Percentiles rank a stretch among this genome's conserved stretches.
These are phyloP conservation scores for Halisarca cf. caerulea DNA, from an alignment of 37 sponge, comb jelly and placozoan species.

Conservation along the genomic window DNA sequence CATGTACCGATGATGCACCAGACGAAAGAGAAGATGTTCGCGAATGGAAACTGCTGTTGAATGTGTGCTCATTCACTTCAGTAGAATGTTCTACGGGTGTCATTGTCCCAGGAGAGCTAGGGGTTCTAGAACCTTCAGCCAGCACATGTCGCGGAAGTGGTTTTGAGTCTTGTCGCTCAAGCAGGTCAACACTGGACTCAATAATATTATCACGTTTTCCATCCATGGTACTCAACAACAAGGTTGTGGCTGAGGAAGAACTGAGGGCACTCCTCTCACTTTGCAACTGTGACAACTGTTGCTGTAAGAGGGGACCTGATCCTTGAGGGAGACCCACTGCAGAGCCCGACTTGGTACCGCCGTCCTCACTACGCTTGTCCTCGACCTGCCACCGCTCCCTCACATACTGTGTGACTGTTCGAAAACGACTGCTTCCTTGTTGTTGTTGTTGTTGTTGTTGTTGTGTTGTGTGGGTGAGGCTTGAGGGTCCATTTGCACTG, in stretches of 20 bases:
- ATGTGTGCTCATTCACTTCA: background rate
- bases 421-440: background rate
- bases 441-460: background rate
- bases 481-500: background rate
- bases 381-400: conserved; percentile 15
- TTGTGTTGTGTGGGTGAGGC: background rate
- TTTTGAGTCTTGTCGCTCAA: no score
- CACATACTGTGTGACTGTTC: background rate
- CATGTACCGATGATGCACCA: no score
- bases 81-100: background rate
- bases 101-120: background rate
- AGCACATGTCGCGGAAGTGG: no score
- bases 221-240: no score
- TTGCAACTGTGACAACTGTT: no score
- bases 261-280: background rate
- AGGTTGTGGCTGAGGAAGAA: no score
- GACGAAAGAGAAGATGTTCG: no score
- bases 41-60: background rate
- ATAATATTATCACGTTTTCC: no score
- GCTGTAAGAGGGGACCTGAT: background rate
- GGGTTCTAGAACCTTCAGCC: background rate
- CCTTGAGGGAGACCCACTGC: background rate
- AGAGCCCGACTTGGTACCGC: background rate
- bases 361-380: background rate
- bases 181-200: no score